These are phyloP conservation scores for Conus betulinus DNA, from an alignment of 1,140 invertebrate genomes.

Conservation along the genomic window DNA sequence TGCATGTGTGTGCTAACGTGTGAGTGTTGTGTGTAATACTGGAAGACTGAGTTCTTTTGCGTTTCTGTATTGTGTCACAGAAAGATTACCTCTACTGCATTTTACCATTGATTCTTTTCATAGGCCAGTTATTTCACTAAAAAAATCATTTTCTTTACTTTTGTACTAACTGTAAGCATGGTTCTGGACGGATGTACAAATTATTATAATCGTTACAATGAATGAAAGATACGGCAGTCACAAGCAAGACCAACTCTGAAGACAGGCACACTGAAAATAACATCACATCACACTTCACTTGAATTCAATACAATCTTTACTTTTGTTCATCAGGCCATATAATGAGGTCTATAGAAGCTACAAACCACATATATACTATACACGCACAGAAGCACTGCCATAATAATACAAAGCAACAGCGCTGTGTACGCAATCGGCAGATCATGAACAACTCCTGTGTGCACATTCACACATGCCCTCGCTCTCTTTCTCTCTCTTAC, in stretches of 20 bases:
- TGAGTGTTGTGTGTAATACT: too few relatives aligned
- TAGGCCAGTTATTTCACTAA: too few relatives aligned
- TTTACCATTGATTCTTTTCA: too few relatives aligned
- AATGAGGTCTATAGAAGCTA: conserved; percentile 26
- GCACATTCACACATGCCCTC: not conserved
- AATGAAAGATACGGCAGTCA: not conserved
- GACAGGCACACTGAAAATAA: not conserved
- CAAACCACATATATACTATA: conserved; percentile 22
- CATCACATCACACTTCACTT: not conserved
- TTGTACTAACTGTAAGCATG: too few relatives aligned
- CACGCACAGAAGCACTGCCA: conserved; percentile 27
- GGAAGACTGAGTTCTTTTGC: too few relatives aligned
- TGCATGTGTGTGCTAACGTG: too few relatives aligned
- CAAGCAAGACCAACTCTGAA: not conserved
- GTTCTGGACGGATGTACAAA: too few relatives aligned
- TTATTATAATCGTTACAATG: too few relatives aligned
- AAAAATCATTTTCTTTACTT: too few relatives aligned
- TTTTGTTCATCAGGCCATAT: conserved; percentile 15
- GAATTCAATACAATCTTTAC: conserved; percentile 18
- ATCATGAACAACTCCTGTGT: not conserved
- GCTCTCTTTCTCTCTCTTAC: not conserved
- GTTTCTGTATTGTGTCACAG: too few relatives aligned
- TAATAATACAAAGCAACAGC: conserved; percentile 4
- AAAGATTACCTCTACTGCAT: too few relatives aligned
- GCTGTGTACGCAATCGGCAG: not conserved